Evolutionary conservation across 2,888 invertebrate genomes (phyloP), one percentile per base, ranked within the genome.

Genomic region (Lasius platythorax): DNA sequence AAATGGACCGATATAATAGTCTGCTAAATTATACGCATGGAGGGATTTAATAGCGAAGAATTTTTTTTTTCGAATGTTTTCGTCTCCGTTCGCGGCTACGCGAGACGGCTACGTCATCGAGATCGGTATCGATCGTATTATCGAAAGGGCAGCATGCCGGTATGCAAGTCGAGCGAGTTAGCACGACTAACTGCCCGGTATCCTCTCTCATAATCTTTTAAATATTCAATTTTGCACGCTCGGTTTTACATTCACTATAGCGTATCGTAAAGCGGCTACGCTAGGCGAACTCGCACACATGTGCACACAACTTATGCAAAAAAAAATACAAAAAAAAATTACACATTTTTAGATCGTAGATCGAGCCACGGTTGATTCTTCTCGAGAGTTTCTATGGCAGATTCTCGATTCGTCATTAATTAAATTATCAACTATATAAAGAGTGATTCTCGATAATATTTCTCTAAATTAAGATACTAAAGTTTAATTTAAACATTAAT

Each of bases 211-310:
- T 61, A 85, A 84, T 89, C 84, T 87, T 85, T 88, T 85, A 82
- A 90, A 88, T 87, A 83, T 88, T 88, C 87, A 85, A 50, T 56
- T 79, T 82, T 23, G 50, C 73, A 85, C 78, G 84, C 74, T 90
- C 82, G 70, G 53, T 85, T 87, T 88, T 89, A 79, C 86, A 82
- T 84, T 90, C 78, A 79, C 82, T 67, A 81, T 56, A 30, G 70
- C 72, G 85, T 79, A 82, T 85, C 84, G 84, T 5, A 37, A 23
- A 37, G 30, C n/a, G 46, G 84, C 64, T 37, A 84, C 79, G 89
- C 75, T 82, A 82, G 83, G 74, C 78, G 76, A 63, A 79, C 37
- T 70, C 72, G 73, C 85, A 82, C 85, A 70, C 85, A 79, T 85
- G 85, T 90, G 76, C 82, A n/a, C n/a, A 53, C 8, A 15, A 18